Evolutionary conservation across 2,113 vertebrate species (phyloP).

Genomic region (Danionella cerebrum): DNA sequence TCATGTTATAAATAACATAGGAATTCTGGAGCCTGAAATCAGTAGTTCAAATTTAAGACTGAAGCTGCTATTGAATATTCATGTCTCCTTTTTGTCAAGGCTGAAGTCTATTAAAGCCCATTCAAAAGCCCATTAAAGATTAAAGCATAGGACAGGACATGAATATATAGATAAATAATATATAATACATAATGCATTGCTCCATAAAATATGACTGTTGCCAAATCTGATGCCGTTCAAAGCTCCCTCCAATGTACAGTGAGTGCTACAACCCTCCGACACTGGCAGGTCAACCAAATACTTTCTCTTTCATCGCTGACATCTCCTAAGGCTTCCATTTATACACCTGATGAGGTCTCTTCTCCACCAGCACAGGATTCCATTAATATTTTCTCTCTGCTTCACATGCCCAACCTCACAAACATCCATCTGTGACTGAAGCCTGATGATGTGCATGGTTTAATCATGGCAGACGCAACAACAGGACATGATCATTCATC

Average conservation of each 20-base stretch:
- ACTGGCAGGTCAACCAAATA: not conserved
- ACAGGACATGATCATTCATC: conserved; percentile 14
- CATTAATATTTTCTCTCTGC: not conserved
- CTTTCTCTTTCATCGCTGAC: not conserved
- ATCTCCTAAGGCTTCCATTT: not conserved
- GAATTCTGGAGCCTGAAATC: too few relatives aligned
- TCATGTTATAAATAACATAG: too few relatives aligned
- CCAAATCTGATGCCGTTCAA: too few relatives aligned
- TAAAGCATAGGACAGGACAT: too few relatives aligned
- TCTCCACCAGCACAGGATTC: not conserved
- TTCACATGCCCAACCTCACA: not conserved
- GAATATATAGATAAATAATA: too few relatives aligned
- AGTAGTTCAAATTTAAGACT: too few relatives aligned
- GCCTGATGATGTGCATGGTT: not conserved
- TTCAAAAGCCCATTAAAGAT: too few relatives aligned
- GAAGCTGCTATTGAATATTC: too few relatives aligned
- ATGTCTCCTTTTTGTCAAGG: too few relatives aligned
- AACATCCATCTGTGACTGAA: not conserved
- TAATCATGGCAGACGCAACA: conserved; percentile 22
- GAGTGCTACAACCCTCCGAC: not conserved
- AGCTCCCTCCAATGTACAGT: not conserved
- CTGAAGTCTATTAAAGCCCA: too few relatives aligned
- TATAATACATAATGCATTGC: too few relatives aligned
- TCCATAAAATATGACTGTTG: too few relatives aligned
- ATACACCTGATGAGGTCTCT: not conserved